Base-by-base conservation (phyloP, 2,797 vertebrate species). In the Heterohyrax brucei region DNA sequence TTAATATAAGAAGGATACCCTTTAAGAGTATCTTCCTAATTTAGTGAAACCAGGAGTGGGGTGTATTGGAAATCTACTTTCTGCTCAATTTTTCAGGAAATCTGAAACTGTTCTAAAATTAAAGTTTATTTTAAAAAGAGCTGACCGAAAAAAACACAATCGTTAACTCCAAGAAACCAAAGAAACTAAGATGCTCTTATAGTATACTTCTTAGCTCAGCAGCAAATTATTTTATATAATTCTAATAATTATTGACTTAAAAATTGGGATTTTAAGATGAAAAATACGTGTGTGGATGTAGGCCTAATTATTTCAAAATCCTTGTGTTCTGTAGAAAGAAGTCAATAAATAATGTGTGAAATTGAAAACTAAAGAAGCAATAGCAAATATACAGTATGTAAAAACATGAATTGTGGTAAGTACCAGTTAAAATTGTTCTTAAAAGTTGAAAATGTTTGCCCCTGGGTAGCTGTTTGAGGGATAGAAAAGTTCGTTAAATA, bases 331-430 rank as follows among this genome's bases (percentile, higher is more conserved):
- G 30, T 80, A 70, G 85, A 56, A 88, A n/a, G 28, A 75, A 26
- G 50, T 53, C 50, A 53, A 13, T 53, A 53, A 53, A 53, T 53
- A 53, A 53, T 53, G 50, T 53, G 9, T 87, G 59, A 61, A 77
- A 53, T 61, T 66, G 46, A 88, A 96, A 83, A 87, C 44, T 92
- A n/a, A 56, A 91, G 78, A 95, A 93, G 62, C 78, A 89, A 61
- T 39, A 85, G 46, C 14, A 59, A 62, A 59, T 82, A 83, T n/a
- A 56, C 87, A 87, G 26, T 79, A 84, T 64, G 88, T 84, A 89
- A 75, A 86, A 61, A 90, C 44, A 56, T 46, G 44, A 24, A 44
- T 81, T 50, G 21, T 53, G 87, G 7, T 39, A 85, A 79, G 7
- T 84, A 50, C 39, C 75, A 61, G 44, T n/a, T 89, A 75, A 80